These are phyloP conservation scores for Nymphalis urticae DNA, from an alignment of 2,888 invertebrate genomes.

Conservation along the genomic window DNA sequence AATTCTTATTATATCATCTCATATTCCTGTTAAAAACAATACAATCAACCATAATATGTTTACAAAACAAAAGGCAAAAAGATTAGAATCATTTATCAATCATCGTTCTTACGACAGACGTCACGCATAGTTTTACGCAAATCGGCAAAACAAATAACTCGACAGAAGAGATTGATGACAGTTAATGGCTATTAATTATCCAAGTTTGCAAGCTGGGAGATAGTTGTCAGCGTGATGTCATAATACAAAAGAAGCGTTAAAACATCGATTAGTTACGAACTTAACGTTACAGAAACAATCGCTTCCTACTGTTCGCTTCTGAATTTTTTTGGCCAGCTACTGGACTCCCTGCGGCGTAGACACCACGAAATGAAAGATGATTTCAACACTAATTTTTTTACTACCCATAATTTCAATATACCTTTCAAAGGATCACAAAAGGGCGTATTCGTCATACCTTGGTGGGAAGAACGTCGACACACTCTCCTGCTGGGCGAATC, in stretches of 20 bases:
- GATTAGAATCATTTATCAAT: constrained; percentile 23
- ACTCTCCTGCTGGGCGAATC: constrained; percentile 50
- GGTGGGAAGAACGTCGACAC: constrained; percentile 50
- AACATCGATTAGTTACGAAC: constrained; percentile 52
- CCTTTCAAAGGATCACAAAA: constrained; percentile 5
- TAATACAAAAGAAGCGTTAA: constrained; percentile 40
- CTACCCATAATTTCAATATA: background rate
- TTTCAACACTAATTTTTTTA: constrained; percentile 50
- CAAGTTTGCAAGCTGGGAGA: constrained; percentile 23
- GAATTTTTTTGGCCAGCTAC: constrained; percentile 50
- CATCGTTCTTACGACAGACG: constrained; percentile 21
- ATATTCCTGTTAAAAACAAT: background rate
- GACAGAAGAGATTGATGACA: constrained; percentile 28
- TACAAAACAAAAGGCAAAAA: background rate
- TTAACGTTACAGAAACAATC: constrained; percentile 54
- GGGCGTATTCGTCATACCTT: constrained; percentile 23
- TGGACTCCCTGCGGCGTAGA: constrained; percentile 50
- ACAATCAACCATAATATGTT: constrained; percentile 2
- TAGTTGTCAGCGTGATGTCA: constrained; percentile 41
- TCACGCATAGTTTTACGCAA: constrained; percentile 17
- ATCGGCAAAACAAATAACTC: constrained; percentile 17
- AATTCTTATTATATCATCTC: background rate
- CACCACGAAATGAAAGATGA: constrained; percentile 56
- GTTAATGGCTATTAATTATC: constrained; percentile 24
- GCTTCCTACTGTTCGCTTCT: constrained; percentile 56